Base-by-base conservation (phyloP, 2,888 invertebrate species). In the Teinopalpus imperialis region DNA sequence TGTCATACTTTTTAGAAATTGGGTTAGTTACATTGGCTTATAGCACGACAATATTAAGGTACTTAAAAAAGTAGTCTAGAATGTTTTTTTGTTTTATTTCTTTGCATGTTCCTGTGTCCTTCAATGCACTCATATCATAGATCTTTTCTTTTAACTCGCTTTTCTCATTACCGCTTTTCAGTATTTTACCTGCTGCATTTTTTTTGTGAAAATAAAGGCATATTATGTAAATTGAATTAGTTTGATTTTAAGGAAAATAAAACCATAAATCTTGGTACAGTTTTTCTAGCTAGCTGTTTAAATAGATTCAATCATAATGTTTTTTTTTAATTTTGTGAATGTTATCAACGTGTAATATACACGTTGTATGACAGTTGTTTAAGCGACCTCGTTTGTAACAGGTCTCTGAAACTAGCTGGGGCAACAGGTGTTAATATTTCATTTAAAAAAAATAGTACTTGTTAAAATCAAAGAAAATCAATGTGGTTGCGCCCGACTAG, bases 121-220 rank as follows among this genome's bases (percentile, higher is more conserved):
- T 81, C 78, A 72, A 69, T 78, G 83, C 87, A 87, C 83, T 73
- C 69, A 85, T 77, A 79, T 85, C 83, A 85, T 86, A 85, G 69
- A 69, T 62, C 67, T 68, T 60, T 62, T 63, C 57, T 57, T 65
- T 69, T 70, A 66, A 65, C 63, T 65, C 57, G 79, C 80, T 81
- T 75, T 63, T 64, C 69, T 78, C 80, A 77, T 71, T 27, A 61
- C 52, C 66, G 61, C 79, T 80, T 74, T 73, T 57, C 60, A 66
- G 63, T 66, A 57, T 63, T 64, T 63, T n/a, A n/a, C n/a, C n/a
- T n/a, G 81, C 83, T 81, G 85, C 80, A 79, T 74, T 76, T 64
- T 61, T 57, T 64, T 61, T 57, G 65, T 63, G 55, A 57, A 60
- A 65, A 55, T 58, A 58, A 46, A 57, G 51, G 24, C 20, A 40